Conservation (phyloP, 2,888 invertebrate species). For the Gerris lacustris region DNA sequence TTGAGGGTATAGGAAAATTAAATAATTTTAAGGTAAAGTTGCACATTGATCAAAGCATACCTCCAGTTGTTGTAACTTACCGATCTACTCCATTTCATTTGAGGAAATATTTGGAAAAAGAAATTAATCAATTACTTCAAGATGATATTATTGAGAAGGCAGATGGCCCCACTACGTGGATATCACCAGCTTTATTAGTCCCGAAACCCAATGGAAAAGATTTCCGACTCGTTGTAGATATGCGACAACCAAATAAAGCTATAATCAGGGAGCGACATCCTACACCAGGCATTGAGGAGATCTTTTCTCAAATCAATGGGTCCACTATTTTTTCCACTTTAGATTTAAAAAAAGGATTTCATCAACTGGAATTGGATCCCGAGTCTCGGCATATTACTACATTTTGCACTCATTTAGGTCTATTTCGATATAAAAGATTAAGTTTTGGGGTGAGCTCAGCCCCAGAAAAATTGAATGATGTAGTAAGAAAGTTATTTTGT, state of each 20-base stretch:
- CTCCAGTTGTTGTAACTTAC: neutral
- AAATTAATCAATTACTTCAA: slow-evolving; percentile 6
- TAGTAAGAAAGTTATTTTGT: slow-evolving; percentile 1
- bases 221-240: slow-evolving; percentile 10
- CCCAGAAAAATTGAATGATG: slow-evolving; percentile 8
- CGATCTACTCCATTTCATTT: slow-evolving; percentile 10
- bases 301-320: slow-evolving; percentile 11
- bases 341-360: too few species aligned
- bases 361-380: slow-evolving; percentile 7
- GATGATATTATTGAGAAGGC: too few species aligned
- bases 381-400: slow-evolving; percentile 12
- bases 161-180: slow-evolving; percentile 8
- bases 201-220: neutral
- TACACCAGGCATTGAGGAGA: slow-evolving; percentile 9
- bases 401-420: slow-evolving; percentile 11
- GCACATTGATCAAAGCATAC: slow-evolving; percentile 10
- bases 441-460: slow-evolving; percentile 13
- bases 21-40: slow-evolving; percentile 4
- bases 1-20: slow-evolving; percentile 1
- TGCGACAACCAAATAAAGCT: slow-evolving; percentile 11
- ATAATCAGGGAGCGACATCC: slow-evolving; percentile 12
- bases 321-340: slow-evolving; percentile 11
- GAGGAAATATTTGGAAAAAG: neutral
- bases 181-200: neutral
- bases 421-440: slow-evolving; percentile 10